Evolutionary conservation across 2,797 vertebrate genomes (phyloP).

Genomic region (Rachycentron canadum): DNA sequence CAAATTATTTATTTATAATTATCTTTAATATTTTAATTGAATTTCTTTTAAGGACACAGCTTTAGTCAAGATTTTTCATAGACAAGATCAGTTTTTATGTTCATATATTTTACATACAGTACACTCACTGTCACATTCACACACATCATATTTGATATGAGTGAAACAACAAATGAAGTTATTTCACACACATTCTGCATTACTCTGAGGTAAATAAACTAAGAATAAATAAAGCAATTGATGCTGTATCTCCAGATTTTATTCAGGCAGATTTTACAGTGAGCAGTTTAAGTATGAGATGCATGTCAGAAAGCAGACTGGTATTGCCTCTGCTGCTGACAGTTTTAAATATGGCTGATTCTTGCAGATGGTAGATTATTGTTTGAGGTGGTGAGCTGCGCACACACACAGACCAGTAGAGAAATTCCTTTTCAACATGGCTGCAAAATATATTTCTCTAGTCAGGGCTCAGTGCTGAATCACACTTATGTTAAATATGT

Average conservation of each 20-base stretch:
- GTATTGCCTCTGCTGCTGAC: not conserved
- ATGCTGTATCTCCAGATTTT: not conserved
- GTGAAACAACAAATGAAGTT: not conserved
- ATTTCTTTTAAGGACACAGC: too few relatives aligned
- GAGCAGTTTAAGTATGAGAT: not conserved
- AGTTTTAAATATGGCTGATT: not conserved
- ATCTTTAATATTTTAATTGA: too few relatives aligned
- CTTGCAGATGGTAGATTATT: not conserved
- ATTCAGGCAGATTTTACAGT: not conserved
- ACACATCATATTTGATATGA: too few relatives aligned
- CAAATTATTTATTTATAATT: too few relatives aligned
- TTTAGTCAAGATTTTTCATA: not conserved
- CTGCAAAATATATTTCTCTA: slow-evolving; percentile 13
- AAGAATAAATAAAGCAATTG: not conserved
- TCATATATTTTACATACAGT: not conserved
- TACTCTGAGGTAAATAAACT: not conserved
- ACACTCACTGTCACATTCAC: not conserved
- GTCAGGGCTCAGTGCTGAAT: not conserved
- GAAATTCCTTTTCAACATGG: not conserved
- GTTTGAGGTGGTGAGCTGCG: not conserved
- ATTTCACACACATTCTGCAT: not conserved
- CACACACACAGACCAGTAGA: not conserved
- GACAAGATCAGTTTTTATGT: not conserved
- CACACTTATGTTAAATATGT: not conserved
- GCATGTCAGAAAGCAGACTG: not conserved